These are phyloP conservation scores for Chlamydotis undulata DNA, from an alignment of 2,113 vertebrate genomes.

Conservation along the genomic window DNA sequence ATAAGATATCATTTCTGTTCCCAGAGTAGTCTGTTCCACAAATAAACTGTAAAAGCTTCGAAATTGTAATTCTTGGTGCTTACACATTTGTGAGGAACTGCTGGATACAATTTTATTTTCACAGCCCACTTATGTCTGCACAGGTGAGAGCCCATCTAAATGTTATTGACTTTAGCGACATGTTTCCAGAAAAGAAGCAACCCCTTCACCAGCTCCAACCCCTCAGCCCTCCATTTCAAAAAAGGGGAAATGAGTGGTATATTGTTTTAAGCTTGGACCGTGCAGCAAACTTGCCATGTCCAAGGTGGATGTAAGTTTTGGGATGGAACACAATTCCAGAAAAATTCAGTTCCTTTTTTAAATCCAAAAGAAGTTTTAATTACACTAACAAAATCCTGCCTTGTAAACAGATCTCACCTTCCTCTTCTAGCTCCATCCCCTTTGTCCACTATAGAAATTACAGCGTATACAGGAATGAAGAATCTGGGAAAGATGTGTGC, in stretches of 20 bases:
- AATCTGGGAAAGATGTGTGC: not conserved
- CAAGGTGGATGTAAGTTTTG: not conserved
- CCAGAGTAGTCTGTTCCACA: not conserved
- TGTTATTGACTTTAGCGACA: not conserved
- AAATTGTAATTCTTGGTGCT: not conserved
- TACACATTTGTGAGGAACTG: not conserved
- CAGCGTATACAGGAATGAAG: not conserved
- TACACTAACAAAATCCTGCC: not conserved
- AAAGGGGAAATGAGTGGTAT: not conserved
- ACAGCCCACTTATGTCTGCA: not conserved
- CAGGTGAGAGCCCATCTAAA: not conserved
- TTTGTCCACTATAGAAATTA: not conserved
- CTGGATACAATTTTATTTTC: not conserved
- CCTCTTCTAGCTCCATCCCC: not conserved
- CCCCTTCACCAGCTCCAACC: fast-evolving
- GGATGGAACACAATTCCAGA: not conserved
- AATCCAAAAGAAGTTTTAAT: not conserved
- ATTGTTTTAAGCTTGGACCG: not conserved
- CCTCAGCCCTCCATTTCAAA: not conserved
- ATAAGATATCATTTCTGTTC: not conserved
- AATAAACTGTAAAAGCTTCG: not conserved
- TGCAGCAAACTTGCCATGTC: not conserved
- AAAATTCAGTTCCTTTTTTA: not conserved
- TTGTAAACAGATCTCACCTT: not conserved
- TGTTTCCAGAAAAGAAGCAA: not conserved